A percentile compares a stretch with the other conserved stretches of the same genome.
phyloP scores from a whole-genome alignment of 2,797 vertebrate species.

The Cetoscarus ocellatus region DNA sequence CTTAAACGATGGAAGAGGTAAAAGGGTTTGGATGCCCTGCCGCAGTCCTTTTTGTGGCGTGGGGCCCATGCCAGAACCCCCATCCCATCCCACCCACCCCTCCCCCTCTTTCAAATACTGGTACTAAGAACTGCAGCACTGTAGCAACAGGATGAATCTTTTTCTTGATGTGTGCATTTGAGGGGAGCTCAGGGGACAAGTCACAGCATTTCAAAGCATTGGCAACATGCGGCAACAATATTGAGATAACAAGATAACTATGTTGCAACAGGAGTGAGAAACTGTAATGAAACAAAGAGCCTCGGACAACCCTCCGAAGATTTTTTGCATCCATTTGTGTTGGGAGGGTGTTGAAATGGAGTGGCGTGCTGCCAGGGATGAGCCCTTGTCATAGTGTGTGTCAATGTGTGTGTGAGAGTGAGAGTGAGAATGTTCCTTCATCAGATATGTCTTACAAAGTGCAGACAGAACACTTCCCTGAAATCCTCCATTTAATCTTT shows the following conservation, averaged over 20 bases:
- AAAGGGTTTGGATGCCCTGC: constrained; percentile 58
- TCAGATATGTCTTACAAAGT: constrained; percentile 46
- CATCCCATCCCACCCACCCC: constrained; percentile 11
- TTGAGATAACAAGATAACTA: constrained; percentile 70
- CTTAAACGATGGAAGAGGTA: constrained; percentile 39
- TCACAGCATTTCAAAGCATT: constrained; percentile 64
- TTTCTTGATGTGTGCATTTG: constrained; percentile 43
- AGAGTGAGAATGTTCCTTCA: constrained; percentile 31
- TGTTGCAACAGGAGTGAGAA: constrained; percentile 32
- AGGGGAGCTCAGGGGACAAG: constrained; percentile 52
- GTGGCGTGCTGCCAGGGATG: constrained; percentile 62
- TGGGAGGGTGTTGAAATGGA: constrained; percentile 51
- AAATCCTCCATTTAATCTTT: constrained; percentile 42
- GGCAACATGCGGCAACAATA: constrained; percentile 56
- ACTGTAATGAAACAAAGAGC: constrained; percentile 32
- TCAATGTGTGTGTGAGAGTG: constrained; percentile 11
- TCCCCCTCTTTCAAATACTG: constrained; percentile 57
- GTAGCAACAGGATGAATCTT: constrained; percentile 70
- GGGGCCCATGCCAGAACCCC: constrained; percentile 63
- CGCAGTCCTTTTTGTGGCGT: constrained; percentile 67
- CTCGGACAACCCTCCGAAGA: constrained; percentile 57
- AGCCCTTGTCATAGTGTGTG: constrained; percentile 38
- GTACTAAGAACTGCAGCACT: constrained; percentile 79
- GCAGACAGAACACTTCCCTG: constrained; percentile 40
- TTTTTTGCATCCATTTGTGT: constrained; percentile 58